Conservation (phyloP, 2,113 vertebrate species). For the Neomonachus schauinslandi region DNA sequence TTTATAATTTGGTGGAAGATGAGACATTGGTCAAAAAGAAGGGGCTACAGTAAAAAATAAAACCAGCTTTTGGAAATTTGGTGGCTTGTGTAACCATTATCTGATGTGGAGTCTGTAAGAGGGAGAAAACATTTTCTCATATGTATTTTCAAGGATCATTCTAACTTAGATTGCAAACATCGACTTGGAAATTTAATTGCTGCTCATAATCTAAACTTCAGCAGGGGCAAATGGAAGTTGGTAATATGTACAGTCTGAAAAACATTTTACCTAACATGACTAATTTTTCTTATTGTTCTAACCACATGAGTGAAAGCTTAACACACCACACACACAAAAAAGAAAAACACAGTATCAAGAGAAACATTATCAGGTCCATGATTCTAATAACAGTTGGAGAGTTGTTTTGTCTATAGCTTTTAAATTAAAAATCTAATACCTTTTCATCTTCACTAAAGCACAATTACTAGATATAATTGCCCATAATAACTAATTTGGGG, state of each 20-base stretch:
- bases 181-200: neutral
- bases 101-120: neutral
- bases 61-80: neutral
- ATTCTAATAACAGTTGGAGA: neutral
- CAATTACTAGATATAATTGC: neutral
- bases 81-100: neutral
- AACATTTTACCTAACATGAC: neutral
- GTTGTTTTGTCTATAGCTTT: neutral
- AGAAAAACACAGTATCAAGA: neutral
- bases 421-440: conserved; percentile 23
- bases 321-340: neutral
- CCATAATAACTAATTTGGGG: neutral
- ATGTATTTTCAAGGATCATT: neutral
- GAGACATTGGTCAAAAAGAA: neutral
- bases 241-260: neutral
- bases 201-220: neutral
- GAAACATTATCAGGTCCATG: neutral
- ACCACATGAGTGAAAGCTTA: neutral
- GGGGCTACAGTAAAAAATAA: neutral
- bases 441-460: neutral
- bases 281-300: conserved; percentile 31
- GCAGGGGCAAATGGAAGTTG: neutral
- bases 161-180: neutral
- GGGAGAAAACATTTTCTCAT: neutral
- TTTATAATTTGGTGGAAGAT: neutral